Percentiles rank a stretch among this genome's conserved stretches.
Evolutionary conservation across 2,113 vertebrate species (phyloP).

Genomic region (Aplodontia rufa): DNA sequence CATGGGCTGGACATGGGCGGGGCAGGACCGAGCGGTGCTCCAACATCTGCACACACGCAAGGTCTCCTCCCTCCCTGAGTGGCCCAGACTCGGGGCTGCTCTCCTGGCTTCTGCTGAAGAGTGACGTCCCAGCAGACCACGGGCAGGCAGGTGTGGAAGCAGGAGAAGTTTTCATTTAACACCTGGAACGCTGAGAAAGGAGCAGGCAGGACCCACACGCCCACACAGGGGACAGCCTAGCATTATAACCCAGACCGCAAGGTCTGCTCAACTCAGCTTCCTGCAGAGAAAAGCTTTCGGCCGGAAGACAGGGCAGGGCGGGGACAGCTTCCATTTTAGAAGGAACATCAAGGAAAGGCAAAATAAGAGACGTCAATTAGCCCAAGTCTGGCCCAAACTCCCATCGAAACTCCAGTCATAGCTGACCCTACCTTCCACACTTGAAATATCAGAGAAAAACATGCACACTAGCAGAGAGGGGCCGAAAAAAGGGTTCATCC

Average conservation of each 20-base stretch:
- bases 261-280: not conserved
- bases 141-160: not conserved
- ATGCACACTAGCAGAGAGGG: not conserved
- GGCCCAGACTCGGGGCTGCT: not conserved
- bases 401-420: not conserved
- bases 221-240: not conserved
- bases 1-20: not conserved
- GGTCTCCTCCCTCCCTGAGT: no score
- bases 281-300: not conserved
- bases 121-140: not conserved
- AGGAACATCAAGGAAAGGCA: not conserved
- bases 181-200: not conserved
- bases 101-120: not conserved
- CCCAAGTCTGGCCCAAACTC: not conserved
- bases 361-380: not conserved
- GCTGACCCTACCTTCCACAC: not conserved
- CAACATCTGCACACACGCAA: no score
- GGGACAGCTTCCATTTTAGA: not conserved
- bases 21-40: not conserved
- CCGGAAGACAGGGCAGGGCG: not conserved
- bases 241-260: not conserved
- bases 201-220: no score
- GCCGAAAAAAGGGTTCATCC: not conserved
- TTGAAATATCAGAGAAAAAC: slow-evolving; percentile 23
- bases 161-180: not conserved